A percentile compares a stretch with the other conserved stretches of the same genome.
Evolutionary conservation across 1,140 invertebrate genomes (phyloP).

Genomic region (Papilio xuthus): DNA sequence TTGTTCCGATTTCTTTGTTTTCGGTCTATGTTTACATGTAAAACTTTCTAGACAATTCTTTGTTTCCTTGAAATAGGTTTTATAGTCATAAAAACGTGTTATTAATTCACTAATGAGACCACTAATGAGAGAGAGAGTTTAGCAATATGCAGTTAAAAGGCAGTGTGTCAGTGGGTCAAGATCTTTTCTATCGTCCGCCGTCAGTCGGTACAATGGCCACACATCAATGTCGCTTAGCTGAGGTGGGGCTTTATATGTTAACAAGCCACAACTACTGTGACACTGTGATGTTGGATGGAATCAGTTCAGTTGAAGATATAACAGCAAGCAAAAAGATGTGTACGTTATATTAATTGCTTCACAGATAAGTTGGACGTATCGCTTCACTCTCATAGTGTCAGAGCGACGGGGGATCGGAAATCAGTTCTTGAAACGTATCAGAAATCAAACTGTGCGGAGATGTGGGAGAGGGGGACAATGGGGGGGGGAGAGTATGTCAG

Average conservation of each 20-base stretch:
- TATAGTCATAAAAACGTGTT: neutral
- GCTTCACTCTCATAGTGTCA: neutral
- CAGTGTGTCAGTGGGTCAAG: neutral
- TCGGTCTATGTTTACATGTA: neutral
- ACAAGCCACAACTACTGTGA: neutral
- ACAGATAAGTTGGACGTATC: neutral
- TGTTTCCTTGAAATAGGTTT: neutral
- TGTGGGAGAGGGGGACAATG: neutral
- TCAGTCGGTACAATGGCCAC: neutral
- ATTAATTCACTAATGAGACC: neutral
- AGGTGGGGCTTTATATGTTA: neutral
- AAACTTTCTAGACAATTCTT: neutral
- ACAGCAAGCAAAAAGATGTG: neutral
- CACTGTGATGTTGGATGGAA: no score
- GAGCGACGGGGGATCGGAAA: neutral
- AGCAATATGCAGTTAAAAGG: neutral
- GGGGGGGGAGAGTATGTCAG: neutral
- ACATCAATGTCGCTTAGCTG: no score
- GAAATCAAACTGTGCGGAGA: neutral
- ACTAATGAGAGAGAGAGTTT: no score
- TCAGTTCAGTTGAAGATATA: neutral
- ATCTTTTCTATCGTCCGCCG: neutral
- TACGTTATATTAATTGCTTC: neutral
- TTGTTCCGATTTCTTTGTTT: neutral
- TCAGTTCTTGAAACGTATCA: conserved; percentile 1